A percentile compares a stretch with the other conserved stretches of the same genome.
Conservation (phyloP, 2,113 vertebrate genomes). For the Dicrurus megarhynchus region DNA sequence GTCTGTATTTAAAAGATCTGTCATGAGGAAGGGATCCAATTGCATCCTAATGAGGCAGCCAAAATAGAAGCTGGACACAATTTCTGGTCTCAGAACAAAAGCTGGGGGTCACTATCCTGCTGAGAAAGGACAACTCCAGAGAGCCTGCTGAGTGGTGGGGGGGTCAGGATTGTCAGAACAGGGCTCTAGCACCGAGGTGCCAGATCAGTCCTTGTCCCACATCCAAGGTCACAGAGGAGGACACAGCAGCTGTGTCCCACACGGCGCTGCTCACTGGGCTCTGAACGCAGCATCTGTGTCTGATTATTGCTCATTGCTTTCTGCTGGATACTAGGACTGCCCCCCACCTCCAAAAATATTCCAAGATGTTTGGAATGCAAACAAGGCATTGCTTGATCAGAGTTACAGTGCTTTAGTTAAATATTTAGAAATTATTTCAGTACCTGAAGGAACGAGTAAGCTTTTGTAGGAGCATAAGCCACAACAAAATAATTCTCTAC, state of each 20-base stretch:
- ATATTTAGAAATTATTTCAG: constrained; percentile 39
- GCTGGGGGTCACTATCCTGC: neutral
- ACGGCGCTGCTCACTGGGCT: rapidly evolving
- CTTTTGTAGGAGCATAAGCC: neutral
- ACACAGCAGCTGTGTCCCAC: neutral
- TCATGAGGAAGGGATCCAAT: neutral
- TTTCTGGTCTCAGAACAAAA: neutral
- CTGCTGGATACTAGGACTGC: neutral
- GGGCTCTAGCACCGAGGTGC: neutral
- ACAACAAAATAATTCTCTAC: neutral
- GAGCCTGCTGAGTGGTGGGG: neutral
- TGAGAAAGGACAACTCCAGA: neutral
- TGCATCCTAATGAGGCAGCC: neutral
- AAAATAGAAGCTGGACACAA: neutral
- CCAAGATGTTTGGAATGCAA: constrained; percentile 27
- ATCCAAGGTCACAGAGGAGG: neutral
- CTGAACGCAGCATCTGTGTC: neutral
- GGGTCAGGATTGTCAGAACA: neutral
- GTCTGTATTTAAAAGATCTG: neutral
- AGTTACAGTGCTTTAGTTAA: constrained; percentile 24
- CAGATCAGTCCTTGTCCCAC: neutral
- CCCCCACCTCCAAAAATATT: neutral
- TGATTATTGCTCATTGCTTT: neutral
- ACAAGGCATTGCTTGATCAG: constrained; percentile 1
- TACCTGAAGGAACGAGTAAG: neutral